These are phyloP conservation scores for Deilephila elpenor DNA, from an alignment of 2,888 invertebrate species.

Conservation along the genomic window DNA sequence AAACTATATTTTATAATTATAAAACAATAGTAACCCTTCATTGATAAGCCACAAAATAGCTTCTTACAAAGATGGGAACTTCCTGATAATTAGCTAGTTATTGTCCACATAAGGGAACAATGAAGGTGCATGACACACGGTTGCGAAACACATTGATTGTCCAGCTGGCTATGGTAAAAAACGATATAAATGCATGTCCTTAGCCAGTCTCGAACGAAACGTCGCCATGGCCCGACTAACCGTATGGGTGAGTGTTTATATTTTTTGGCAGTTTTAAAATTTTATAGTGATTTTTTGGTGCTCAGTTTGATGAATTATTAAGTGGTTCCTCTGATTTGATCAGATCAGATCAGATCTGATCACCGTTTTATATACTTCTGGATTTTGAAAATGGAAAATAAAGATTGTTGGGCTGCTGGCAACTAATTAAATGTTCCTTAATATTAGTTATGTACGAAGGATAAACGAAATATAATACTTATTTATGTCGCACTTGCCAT, in stretches of 20 bases:
- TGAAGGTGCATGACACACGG: background rate
- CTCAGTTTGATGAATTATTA: too few species aligned
- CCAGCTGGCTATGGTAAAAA: conserved; percentile 22
- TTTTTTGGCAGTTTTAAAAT: background rate
- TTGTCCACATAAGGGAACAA: conserved; percentile 3
- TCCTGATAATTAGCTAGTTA: background rate
- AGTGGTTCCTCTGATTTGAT: too few species aligned
- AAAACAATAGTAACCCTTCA: background rate
- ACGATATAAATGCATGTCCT: conserved; percentile 3
- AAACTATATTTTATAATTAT: too few species aligned
- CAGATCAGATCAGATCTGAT: too few species aligned
- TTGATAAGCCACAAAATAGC: background rate
- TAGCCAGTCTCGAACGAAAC: background rate
- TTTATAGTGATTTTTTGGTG: too few species aligned
- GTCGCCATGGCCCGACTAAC: background rate
- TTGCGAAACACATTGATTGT: conserved; percentile 17
- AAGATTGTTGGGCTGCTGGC: too few species aligned
- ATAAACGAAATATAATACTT: too few species aligned
- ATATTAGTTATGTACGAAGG: too few species aligned
- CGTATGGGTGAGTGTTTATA: background rate
- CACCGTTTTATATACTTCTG: too few species aligned
- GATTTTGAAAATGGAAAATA: too few species aligned
- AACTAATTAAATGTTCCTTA: too few species aligned
- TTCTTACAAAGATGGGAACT: background rate
- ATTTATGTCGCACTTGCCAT: too few species aligned